Conservation (phyloP, 2,888 invertebrate species). For the Sinhomidia bicolor region DNA sequence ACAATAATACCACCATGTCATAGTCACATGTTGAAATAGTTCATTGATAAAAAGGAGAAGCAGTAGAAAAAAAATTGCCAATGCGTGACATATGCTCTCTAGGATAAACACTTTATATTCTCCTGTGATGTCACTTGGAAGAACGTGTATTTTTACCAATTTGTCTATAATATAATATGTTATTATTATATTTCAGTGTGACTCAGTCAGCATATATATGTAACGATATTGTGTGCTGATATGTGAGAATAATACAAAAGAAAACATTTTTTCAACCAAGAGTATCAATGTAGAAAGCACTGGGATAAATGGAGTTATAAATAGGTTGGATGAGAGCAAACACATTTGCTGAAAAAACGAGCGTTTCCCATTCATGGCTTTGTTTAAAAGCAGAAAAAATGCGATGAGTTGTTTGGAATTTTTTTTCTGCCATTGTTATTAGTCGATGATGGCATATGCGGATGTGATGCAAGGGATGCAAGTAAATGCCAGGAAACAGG, state of each 20-base stretch:
- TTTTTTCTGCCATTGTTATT: constrained; percentile 28
- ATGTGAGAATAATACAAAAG: not conserved
- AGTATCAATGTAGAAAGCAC: not conserved
- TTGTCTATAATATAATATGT: not conserved
- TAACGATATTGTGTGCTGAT: too few species aligned
- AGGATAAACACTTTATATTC: not conserved
- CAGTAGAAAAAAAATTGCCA: not conserved
- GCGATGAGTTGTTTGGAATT: constrained; percentile 62
- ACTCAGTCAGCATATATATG: not conserved
- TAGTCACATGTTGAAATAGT: not conserved
- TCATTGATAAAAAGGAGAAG: constrained; percentile 26
- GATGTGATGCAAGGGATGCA: constrained; percentile 41
- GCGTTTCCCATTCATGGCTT: constrained; percentile 69
- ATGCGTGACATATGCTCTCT: not conserved
- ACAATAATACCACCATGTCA: not conserved
- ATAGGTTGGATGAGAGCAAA: constrained; percentile 55
- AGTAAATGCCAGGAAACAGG: too few species aligned
- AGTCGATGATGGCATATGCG: not conserved
- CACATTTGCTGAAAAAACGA: not conserved
- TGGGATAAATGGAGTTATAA: constrained; percentile 65
- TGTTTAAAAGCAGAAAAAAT: constrained; percentile 56
- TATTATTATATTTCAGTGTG: too few species aligned
- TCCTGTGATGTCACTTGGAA: constrained; percentile 2
- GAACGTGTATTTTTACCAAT: not conserved
- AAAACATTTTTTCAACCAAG: constrained; percentile 1